These are phyloP conservation scores for Archaeoteleia sp. DNA, from an alignment of 2,888 invertebrate genomes.

Conservation along the genomic window DNA sequence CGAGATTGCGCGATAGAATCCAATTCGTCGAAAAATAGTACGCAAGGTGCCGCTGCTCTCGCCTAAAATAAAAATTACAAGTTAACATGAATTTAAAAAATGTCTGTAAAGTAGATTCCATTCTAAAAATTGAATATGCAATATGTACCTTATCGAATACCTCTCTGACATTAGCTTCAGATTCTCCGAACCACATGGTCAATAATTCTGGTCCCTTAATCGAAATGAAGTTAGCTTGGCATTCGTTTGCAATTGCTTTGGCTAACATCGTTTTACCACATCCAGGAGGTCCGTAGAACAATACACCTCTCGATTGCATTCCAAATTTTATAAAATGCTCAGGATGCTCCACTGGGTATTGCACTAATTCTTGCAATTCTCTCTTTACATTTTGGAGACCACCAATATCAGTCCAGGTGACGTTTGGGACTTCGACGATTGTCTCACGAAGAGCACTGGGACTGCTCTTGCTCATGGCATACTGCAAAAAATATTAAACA, in stretches of 20 bases:
- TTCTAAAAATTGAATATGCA: too few relatives aligned
- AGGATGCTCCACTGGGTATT: slow-evolving; percentile 99
- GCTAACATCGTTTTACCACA: slow-evolving; percentile 96
- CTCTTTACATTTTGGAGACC: slow-evolving; percentile 97
- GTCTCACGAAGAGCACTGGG: slow-evolving; percentile 99
- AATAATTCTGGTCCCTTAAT: slow-evolving; percentile 98
- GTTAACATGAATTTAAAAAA: too few relatives aligned
- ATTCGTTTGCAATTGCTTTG: slow-evolving; percentile 99
- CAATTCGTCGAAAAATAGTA: slow-evolving; percentile 99
- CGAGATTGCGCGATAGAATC: slow-evolving; percentile 99
- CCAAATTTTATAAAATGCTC: slow-evolving; percentile 99
- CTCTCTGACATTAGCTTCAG: slow-evolving; percentile 99
- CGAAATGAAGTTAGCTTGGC: slow-evolving; percentile 99
- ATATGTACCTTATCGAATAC: slow-evolving; percentile 99
- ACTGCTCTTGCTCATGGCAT: slow-evolving; percentile 99
- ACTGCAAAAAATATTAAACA: too few relatives aligned
- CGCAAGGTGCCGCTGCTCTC: slow-evolving; percentile 98
- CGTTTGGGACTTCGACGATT: slow-evolving; percentile 98
- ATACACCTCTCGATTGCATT: slow-evolving; percentile 98
- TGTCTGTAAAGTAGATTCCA: too few relatives aligned
- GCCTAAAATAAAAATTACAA: too few relatives aligned
- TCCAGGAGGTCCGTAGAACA: slow-evolving; percentile 99
- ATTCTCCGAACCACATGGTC: slow-evolving; percentile 99
- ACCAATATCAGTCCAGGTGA: slow-evolving; percentile 98
- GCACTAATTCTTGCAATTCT: slow-evolving; percentile 98